A percentile compares a stretch with the other conserved stretches of the same genome.
phyloP scores from a whole-genome alignment of 2,113 vertebrate species.

The Alaudala cheleensis region DNA sequence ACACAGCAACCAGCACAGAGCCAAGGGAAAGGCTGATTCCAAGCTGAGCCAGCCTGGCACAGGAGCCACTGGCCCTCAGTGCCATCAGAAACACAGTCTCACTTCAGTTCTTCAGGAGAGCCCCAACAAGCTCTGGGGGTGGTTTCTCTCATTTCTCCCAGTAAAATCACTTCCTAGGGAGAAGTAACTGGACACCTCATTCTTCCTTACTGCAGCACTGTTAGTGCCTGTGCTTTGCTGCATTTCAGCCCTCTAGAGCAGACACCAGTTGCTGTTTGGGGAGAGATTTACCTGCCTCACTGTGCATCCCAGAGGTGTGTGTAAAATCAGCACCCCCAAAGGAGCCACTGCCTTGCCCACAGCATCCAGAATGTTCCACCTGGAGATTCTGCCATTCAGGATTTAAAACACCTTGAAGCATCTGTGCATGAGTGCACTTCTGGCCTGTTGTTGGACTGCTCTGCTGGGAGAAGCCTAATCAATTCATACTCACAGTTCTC shows the following conservation, averaged over 20 bases:
- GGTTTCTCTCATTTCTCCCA: background rate
- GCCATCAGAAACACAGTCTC: background rate
- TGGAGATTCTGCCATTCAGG: background rate
- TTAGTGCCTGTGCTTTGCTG: background rate
- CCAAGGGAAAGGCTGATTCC: background rate
- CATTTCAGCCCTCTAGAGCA: background rate
- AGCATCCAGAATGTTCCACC: accelerated
- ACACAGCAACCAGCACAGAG: background rate
- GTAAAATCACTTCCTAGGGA: background rate
- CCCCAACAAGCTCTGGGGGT: background rate
- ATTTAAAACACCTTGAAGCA: background rate
- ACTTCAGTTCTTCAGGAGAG: background rate
- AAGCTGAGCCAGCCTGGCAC: background rate
- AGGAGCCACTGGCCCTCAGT: background rate
- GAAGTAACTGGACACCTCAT: background rate
- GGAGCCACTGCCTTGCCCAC: background rate
- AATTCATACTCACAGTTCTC: background rate
- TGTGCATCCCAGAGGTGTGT: accelerated
- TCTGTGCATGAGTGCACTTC: background rate
- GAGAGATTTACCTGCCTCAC: background rate
- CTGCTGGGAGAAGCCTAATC: background rate
- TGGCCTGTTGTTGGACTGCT: background rate
- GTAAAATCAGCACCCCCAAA: background rate
- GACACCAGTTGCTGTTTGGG: background rate
- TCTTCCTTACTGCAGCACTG: background rate